Percentiles rank a stretch among this genome's conserved stretches.
Conservation (phyloP, 2,113 vertebrate genomes). For the Eudyptes chrysolophus region DNA sequence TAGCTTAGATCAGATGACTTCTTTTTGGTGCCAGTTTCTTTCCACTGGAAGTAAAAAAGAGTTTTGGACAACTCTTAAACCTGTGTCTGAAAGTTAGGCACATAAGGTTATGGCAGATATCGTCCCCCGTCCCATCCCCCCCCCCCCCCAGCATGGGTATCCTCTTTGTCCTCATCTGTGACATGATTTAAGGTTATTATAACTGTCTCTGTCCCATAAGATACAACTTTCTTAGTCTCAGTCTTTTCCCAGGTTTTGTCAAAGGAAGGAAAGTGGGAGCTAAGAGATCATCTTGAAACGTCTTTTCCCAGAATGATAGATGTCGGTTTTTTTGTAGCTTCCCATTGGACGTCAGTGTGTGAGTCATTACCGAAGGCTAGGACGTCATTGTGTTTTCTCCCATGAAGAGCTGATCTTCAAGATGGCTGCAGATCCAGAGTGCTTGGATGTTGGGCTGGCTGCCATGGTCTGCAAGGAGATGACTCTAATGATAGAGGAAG, state of each 20-base stretch:
- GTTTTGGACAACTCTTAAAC: background rate
- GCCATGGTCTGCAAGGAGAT: constrained; percentile 93
- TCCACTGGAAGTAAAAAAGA: background rate
- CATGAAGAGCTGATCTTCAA: constrained; percentile 98
- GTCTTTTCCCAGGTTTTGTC: background rate
- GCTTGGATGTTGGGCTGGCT: constrained; percentile 94
- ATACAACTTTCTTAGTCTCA: background rate
- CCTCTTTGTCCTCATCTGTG: background rate
- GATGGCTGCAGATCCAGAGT: constrained; percentile 96
- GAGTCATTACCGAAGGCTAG: constrained; percentile 90
- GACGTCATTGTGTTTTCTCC: constrained; percentile 96
- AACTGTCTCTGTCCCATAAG: background rate
- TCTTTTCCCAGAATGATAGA: background rate
- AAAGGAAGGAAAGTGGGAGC: background rate
- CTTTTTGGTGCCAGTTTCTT: background rate
- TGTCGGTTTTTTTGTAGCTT: constrained; percentile 47
- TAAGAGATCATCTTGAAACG: background rate
- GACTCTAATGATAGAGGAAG: constrained; percentile 90
- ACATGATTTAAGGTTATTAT: background rate
- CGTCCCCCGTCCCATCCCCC: too few relatives aligned
- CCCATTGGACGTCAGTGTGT: constrained; percentile 96
- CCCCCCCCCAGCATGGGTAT: background rate
- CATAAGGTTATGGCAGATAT: background rate
- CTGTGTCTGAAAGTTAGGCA: background rate
- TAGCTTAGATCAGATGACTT: background rate